phyloP scores from a whole-genome alignment of 2,113 vertebrate genomes.

The Sphyrna mokarran region DNA sequence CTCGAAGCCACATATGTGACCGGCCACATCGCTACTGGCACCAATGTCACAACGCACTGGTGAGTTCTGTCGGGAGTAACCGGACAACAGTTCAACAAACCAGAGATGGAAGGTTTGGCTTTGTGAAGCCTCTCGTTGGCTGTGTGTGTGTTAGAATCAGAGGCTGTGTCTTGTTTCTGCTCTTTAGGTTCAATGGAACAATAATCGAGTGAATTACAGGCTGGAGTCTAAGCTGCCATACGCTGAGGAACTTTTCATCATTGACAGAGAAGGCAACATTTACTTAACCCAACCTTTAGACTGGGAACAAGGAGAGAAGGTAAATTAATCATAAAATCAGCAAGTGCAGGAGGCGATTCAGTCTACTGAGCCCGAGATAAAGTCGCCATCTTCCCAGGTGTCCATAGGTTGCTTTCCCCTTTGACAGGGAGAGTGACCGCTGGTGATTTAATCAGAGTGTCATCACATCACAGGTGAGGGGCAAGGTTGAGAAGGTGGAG shows the following conservation, averaged over 20 bases:
- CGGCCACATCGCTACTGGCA: not conserved
- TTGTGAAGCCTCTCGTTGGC: not conserved
- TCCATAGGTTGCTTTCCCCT: too few species aligned
- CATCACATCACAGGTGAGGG: too few species aligned
- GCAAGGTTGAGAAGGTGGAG: too few species aligned
- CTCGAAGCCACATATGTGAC: not conserved
- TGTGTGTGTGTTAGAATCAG: not conserved
- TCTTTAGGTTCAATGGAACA: conserved; percentile 63
- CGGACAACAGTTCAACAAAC: not conserved
- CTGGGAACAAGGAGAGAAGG: conserved; percentile 67
- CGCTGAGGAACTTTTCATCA: conserved; percentile 57
- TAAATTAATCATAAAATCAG: conserved; percentile 39
- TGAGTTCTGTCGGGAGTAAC: not conserved
- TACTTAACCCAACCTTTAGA: conserved; percentile 62
- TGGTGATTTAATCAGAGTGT: too few species aligned
- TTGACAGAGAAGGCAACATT: conserved; percentile 61
- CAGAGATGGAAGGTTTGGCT: not conserved
- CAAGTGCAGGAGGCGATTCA: not conserved
- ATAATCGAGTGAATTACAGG: conserved; percentile 55
- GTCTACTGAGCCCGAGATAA: not conserved
- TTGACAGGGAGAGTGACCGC: too few species aligned
- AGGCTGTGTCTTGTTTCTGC: not conserved
- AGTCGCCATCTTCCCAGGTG: too few species aligned
- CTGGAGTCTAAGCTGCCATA: conserved; percentile 58
- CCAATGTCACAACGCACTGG: not conserved